Percentiles rank a stretch among this genome's conserved stretches.
phyloP scores from a whole-genome alignment of 2,113 vertebrate genomes.

The Axis porcinus region DNA sequence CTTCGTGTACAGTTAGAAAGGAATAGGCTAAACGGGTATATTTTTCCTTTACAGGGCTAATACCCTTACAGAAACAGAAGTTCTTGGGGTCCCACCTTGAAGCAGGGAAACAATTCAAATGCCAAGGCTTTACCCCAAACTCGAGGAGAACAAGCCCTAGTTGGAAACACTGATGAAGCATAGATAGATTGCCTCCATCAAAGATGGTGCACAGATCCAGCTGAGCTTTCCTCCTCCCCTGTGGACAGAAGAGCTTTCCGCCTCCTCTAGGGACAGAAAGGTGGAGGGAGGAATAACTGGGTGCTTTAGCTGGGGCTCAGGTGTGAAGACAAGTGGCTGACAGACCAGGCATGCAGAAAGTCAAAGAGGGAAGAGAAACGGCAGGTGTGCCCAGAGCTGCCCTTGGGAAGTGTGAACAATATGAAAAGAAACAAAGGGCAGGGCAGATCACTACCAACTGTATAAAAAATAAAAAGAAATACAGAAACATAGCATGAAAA shows the following conservation, averaged over 20 bases:
- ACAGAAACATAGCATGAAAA: background rate
- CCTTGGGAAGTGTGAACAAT: background rate
- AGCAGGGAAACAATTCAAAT: background rate
- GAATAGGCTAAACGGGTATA: background rate
- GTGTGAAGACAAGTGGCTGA: background rate
- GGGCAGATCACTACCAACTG: background rate
- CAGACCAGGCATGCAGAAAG: background rate
- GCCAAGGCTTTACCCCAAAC: background rate
- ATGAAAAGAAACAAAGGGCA: background rate
- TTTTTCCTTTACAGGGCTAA: background rate
- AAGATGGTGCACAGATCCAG: background rate
- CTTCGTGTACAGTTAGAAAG: background rate
- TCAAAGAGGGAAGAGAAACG: background rate
- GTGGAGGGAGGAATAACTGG: background rate
- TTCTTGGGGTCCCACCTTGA: background rate
- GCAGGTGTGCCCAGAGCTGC: background rate
- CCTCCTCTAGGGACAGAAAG: background rate
- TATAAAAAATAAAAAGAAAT: background rate
- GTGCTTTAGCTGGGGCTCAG: background rate
- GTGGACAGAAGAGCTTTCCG: background rate
- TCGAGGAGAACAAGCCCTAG: background rate
- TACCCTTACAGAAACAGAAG: background rate
- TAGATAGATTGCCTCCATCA: background rate
- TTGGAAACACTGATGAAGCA: background rate
- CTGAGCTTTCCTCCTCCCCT: background rate